Conservation (phyloP, 2,797 vertebrate species). For the Artibeus lituratus region DNA sequence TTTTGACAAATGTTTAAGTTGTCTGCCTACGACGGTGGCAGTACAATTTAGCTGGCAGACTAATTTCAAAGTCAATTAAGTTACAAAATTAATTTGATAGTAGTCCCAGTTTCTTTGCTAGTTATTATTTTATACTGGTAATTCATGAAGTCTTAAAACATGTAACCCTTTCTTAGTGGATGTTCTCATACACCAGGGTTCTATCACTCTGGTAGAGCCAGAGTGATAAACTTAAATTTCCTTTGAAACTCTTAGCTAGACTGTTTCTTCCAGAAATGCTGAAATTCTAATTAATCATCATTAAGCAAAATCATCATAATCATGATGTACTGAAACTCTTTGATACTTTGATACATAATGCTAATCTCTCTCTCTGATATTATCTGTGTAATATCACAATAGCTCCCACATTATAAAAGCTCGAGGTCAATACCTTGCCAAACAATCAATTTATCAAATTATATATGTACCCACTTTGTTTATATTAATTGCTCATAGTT, state of each 20-base stretch:
- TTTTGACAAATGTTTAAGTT: neutral
- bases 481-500: neutral
- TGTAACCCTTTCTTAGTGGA: neutral
- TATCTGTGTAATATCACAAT: neutral
- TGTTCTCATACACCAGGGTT: neutral
- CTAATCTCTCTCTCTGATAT: neutral
- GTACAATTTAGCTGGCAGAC: neutral
- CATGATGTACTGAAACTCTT: neutral
- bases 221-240: neutral
- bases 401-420: neutral
- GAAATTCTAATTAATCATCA: constrained; percentile 24
- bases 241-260: neutral
- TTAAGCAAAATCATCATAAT: neutral
- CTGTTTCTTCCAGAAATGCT: constrained; percentile 12
- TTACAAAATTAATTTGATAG: neutral
- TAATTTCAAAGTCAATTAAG: constrained; percentile 24
- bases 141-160: neutral
- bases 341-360: neutral
- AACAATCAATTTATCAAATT: neutral
- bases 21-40: neutral
- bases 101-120: neutral
- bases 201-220: neutral
- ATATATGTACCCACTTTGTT: neutral
- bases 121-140: neutral
- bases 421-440: constrained; percentile 1